Conservation (phyloP, 2,888 invertebrate species). For the Baronia brevicornis region DNA sequence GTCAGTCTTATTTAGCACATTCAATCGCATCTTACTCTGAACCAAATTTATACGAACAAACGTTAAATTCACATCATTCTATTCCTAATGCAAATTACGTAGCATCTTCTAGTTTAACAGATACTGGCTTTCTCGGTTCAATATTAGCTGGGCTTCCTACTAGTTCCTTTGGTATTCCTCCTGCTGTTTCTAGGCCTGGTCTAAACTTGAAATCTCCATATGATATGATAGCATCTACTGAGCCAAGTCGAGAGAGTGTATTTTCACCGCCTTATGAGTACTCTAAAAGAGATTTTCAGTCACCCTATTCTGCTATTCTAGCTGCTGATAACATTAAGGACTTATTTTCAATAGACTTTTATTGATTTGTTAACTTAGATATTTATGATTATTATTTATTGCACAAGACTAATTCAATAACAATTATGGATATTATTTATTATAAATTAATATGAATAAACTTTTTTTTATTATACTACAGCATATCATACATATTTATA, state of each 20-base stretch:
- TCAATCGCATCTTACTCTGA: slow-evolving; percentile 12
- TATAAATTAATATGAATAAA: too few relatives aligned
- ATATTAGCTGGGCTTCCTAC: too few relatives aligned
- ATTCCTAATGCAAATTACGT: slow-evolving; percentile 30
- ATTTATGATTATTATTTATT: too few relatives aligned
- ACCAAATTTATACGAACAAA: slow-evolving; percentile 18
- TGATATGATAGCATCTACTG: slow-evolving; percentile 21
- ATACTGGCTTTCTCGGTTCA: slow-evolving; percentile 16
- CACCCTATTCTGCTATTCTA: slow-evolving; percentile 37
- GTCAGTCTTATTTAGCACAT: slow-evolving; percentile 2
- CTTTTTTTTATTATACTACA: too few relatives aligned
- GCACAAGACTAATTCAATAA: too few relatives aligned
- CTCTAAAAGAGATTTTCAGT: slow-evolving; percentile 41
- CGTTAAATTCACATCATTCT: slow-evolving; percentile 21
- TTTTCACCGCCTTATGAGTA: slow-evolving; percentile 12
- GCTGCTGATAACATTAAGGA: slow-evolving; percentile 35
- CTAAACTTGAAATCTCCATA: slow-evolving; percentile 27
- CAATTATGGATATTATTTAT: too few relatives aligned
- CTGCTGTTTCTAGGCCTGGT: slow-evolving; percentile 17
- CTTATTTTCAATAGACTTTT: slow-evolving; percentile 28
- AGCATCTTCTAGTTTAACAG: slow-evolving; percentile 27
- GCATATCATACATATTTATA: too few relatives aligned
- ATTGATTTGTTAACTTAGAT: slow-evolving; percentile 26
- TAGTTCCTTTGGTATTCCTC: slow-evolving; percentile 15
- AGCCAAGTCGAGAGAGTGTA: slow-evolving; percentile 9